Evolutionary conservation across 2,113 vertebrate genomes (phyloP).

Genomic region (Trogon melanurus): DNA sequence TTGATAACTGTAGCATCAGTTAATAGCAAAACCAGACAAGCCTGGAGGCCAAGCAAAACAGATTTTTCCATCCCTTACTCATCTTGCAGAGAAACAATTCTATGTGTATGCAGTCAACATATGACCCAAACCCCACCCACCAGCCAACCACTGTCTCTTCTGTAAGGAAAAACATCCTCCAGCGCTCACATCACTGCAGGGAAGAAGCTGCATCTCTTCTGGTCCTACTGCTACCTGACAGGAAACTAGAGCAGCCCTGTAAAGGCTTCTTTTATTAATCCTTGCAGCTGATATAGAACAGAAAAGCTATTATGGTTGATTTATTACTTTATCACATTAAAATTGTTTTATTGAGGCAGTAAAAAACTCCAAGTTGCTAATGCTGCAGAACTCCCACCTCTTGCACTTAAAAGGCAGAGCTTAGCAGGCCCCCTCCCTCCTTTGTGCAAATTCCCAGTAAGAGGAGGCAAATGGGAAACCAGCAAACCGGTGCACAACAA

Average conservation of each 20-base stretch:
- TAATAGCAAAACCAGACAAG: background rate
- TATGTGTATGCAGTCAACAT: background rate
- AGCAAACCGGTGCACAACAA: background rate
- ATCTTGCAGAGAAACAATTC: background rate
- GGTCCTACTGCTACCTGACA: background rate
- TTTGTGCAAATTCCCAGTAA: background rate
- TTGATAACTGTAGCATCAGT: background rate
- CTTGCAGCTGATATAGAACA: background rate
- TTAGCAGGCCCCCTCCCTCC: background rate
- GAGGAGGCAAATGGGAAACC: background rate
- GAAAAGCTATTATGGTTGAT: background rate
- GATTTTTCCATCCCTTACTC: background rate
- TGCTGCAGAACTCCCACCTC: background rate
- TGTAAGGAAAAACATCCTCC: background rate
- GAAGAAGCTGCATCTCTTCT: background rate
- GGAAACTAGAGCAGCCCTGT: background rate
- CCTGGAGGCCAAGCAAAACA: background rate
- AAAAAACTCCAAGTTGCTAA: background rate
- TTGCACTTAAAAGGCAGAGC: background rate
- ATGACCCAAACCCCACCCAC: background rate
- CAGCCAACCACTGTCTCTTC: background rate
- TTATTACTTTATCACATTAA: background rate
- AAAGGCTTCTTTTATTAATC: background rate
- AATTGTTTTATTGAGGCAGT: background rate
- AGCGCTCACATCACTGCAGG: background rate